A percentile compares a stretch with the other conserved stretches of the same genome.
Evolutionary conservation across 2,797 vertebrate species (phyloP).

Genomic region (Poecilia picta): DNA sequence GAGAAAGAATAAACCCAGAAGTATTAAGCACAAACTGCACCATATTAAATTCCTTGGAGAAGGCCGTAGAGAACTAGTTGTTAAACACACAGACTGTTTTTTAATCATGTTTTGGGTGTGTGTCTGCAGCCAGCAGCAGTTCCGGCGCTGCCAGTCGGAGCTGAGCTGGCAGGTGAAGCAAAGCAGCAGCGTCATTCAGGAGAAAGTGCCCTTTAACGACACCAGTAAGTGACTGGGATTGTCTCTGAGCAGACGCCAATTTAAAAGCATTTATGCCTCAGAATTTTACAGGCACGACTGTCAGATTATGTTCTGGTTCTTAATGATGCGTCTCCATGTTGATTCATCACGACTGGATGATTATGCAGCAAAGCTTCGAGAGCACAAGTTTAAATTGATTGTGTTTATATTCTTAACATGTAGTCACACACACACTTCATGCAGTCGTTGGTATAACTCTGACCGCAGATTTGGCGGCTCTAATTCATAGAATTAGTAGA

Average conservation of each 20-base stretch:
- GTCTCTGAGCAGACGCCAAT: slow-evolving; percentile 18
- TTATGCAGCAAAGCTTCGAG: background rate
- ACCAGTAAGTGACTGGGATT: slow-evolving; percentile 87
- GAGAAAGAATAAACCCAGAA: background rate
- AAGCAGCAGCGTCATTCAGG: slow-evolving; percentile 93
- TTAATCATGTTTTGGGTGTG: background rate
- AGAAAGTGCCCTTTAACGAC: slow-evolving; percentile 99
- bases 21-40: background rate
- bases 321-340: background rate
- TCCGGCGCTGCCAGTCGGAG: slow-evolving; percentile 93
- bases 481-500: background rate
- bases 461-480: background rate
- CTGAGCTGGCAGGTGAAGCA: slow-evolving; percentile 93
- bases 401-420: background rate
- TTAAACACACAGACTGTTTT: background rate
- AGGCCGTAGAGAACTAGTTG: background rate
- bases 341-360: background rate
- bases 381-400: background rate
- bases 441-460: too few species aligned
- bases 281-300: background rate
- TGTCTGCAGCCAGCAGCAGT: slow-evolving; percentile 89
- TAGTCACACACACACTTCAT: background rate
- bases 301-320: background rate
- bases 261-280: slow-evolving; percentile 18
- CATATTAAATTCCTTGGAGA: background rate